phyloP scores from a whole-genome alignment of 2,113 vertebrate genomes.

The Malaclemys terrapin region DNA sequence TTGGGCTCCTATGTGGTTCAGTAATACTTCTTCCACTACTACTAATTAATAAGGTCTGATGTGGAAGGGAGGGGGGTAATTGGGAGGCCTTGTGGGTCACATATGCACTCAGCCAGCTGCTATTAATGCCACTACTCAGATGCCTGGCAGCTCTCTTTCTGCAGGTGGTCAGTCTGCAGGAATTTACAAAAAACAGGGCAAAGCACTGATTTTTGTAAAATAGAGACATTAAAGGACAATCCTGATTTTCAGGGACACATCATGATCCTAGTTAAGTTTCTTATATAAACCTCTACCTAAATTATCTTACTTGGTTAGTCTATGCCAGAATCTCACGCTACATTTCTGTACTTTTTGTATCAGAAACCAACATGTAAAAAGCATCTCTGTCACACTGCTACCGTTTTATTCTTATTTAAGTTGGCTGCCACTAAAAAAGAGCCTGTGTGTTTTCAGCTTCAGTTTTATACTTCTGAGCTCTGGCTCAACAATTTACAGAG shows the following conservation, averaged over 20 bases:
- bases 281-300: neutral
- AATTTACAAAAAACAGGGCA: neutral
- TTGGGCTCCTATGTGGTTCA: neutral
- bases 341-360: neutral
- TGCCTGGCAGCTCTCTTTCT: neutral
- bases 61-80: neutral
- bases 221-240: neutral
- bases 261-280: neutral
- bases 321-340: neutral
- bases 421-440: neutral
- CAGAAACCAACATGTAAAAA: neutral
- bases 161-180: neutral
- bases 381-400: neutral
- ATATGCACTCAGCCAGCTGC: neutral
- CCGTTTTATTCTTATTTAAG: neutral
- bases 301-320: accelerated
- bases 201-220: neutral
- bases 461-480: neutral
- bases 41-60: neutral
- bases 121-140: neutral
- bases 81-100: neutral
- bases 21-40: neutral
- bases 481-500: neutral
- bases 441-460: neutral
- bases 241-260: neutral